Percentiles rank a stretch among this genome's conserved stretches.
Evolutionary conservation across 2,888 invertebrate genomes (phyloP).

Genomic region (Phortica okadai): DNA sequence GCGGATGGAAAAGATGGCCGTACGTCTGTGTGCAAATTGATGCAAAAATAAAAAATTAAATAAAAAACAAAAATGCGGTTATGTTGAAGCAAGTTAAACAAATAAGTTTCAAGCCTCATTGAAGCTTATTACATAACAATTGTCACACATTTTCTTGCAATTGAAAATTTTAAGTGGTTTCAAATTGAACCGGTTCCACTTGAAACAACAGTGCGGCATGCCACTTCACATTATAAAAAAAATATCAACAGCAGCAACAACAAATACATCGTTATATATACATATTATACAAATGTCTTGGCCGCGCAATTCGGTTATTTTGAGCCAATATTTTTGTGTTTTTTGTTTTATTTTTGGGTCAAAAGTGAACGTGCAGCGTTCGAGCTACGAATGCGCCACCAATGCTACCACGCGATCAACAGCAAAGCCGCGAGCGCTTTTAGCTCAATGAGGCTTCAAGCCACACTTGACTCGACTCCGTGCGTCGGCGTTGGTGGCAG

Average conservation of each 20-base stretch:
- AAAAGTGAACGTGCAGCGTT: constrained; percentile 72
- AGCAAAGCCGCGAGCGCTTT: neutral
- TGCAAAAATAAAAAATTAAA: too few relatives aligned
- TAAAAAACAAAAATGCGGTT: too few relatives aligned
- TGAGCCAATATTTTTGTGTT: constrained; percentile 6
- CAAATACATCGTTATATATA: constrained; percentile 47
- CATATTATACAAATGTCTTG: neutral
- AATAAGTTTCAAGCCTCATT: constrained; percentile 6
- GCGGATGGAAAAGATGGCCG: constrained; percentile 72
- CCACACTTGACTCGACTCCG: too few relatives aligned
- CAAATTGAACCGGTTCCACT: constrained; percentile 57
- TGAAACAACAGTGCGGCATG: constrained; percentile 33
- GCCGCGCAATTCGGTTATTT: constrained; percentile 32
- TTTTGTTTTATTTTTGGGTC: constrained; percentile 70
- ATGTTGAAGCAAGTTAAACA: constrained; percentile 32
- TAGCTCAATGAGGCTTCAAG: too few relatives aligned
- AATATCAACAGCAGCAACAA: constrained; percentile 30
- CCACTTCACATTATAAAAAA: constrained; percentile 50
- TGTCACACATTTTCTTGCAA: constrained; percentile 30
- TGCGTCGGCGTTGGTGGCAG: too few relatives aligned
- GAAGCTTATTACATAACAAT: constrained; percentile 54
- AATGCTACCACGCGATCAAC: neutral
- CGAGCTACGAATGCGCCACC: neutral
- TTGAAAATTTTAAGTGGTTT: neutral
- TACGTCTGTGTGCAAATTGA: constrained; percentile 58